Conservation (phyloP, 2,113 vertebrate species). For the Alligator mississippiensis region DNA sequence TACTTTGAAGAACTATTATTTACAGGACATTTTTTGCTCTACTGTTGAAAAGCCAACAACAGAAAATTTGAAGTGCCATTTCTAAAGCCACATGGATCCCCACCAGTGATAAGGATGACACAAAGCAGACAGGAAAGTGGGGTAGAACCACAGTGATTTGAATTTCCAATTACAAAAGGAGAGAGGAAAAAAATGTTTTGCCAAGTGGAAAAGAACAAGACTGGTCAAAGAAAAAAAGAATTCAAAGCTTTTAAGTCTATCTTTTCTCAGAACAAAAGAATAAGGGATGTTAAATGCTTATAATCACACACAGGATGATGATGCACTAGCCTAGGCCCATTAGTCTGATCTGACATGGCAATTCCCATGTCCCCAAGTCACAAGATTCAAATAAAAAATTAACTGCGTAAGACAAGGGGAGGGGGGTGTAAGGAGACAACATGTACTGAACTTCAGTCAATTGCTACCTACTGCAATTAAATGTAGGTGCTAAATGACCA, state of each 20-base stretch:
- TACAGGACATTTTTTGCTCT: not conserved
- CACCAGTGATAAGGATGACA: not conserved
- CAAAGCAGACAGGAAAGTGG: fast-evolving
- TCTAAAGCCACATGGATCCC: not conserved
- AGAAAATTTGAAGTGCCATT: not conserved
- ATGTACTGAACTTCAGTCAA: too few species aligned
- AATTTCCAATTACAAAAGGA: not conserved
- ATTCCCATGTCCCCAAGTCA: not conserved
- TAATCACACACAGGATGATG: not conserved
- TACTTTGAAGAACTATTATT: too few species aligned
- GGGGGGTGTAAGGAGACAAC: too few species aligned
- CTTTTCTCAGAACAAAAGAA: too few species aligned
- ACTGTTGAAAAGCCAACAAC: not conserved
- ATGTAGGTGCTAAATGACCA: not conserved
- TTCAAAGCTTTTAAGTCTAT: too few species aligned
- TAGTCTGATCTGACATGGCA: not conserved
- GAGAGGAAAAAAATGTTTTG: not conserved
- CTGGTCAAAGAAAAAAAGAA: not conserved
- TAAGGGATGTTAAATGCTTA: not conserved
- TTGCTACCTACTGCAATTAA: too few species aligned
- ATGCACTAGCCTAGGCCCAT: not conserved
- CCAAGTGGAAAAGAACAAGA: not conserved
- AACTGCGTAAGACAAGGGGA: not conserved
- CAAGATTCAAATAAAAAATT: not conserved
- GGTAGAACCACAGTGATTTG: not conserved